Conservation (phyloP, 2,113 vertebrate genomes). For the Gobius niger region DNA sequence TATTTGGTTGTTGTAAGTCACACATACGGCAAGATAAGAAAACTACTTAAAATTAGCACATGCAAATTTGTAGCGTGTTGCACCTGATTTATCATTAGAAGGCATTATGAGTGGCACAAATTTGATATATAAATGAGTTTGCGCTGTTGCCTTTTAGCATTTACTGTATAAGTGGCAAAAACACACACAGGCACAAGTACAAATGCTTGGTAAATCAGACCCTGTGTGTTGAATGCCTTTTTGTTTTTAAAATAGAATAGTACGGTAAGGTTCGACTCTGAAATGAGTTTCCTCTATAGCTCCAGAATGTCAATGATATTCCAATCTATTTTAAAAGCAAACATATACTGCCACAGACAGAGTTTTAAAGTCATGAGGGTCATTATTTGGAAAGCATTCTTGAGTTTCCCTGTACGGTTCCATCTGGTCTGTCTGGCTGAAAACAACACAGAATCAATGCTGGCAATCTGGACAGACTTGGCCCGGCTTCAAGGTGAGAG, state of each 20-base stretch:
- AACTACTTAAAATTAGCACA: too few relatives aligned
- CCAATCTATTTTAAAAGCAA: not conserved
- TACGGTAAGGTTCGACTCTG: not conserved
- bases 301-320: not conserved
- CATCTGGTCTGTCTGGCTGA: conserved; percentile 34
- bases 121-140: too few relatives aligned
- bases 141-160: too few relatives aligned
- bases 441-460: conserved; percentile 55
- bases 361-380: not conserved
- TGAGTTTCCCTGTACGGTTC: conserved; percentile 38
- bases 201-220: too few relatives aligned
- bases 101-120: too few relatives aligned
- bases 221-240: not conserved
- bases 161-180: too few relatives aligned
- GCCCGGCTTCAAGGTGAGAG: conserved; percentile 36
- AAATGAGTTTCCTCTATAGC: not conserved
- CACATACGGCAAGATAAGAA: too few relatives aligned
- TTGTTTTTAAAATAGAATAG: not conserved
- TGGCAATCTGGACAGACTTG: conserved; percentile 17
- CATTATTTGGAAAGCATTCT: conserved; percentile 33
- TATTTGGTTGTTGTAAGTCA: too few relatives aligned
- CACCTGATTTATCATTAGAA: too few relatives aligned
- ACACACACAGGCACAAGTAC: too few relatives aligned
- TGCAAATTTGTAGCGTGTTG: too few relatives aligned
- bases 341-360: not conserved